A percentile compares a stretch with the other conserved stretches of the same genome.
These are phyloP conservation scores for Notoglanidium macrostoma DNA, from an alignment of 2,797 vertebrate species.

Conservation along the genomic window DNA sequence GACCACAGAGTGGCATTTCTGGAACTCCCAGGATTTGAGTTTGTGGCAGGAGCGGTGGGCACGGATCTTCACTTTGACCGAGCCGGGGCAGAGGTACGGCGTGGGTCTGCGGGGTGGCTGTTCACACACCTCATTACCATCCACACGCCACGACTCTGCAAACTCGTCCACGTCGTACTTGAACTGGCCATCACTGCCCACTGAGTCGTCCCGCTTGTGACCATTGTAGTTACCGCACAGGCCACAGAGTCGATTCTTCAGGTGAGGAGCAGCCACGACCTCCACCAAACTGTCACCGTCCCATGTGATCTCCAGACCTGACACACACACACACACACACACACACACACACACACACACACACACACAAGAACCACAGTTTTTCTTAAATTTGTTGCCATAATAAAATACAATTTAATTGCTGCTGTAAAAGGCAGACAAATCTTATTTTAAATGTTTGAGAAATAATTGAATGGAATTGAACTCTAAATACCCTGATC, in stretches of 20 bases:
- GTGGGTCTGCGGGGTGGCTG: slow-evolving; percentile 77
- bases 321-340: background rate
- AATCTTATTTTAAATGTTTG: background rate
- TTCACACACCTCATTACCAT: slow-evolving; percentile 89
- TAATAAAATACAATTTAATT: background rate
- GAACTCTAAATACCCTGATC: background rate
- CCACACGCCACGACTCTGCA: slow-evolving; percentile 93
- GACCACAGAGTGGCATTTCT: slow-evolving; percentile 89
- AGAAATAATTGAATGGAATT: background rate
- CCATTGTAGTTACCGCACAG: slow-evolving; percentile 98
- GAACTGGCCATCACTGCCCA: slow-evolving; percentile 91
- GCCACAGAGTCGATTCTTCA: slow-evolving; percentile 91
- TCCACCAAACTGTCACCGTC: slow-evolving; percentile 99
- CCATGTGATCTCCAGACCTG: slow-evolving; percentile 97
- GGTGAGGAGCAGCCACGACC: slow-evolving; percentile 89
- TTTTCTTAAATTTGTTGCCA: background rate
- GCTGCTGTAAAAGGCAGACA: background rate
- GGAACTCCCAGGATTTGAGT: slow-evolving; percentile 94
- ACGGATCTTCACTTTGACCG: slow-evolving; percentile 89
- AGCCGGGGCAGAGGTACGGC: slow-evolving; percentile 86
- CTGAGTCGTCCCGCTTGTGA: slow-evolving; percentile 91
- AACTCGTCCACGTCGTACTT: slow-evolving; percentile 98
- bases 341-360: background rate
- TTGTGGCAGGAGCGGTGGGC: slow-evolving; percentile 96
- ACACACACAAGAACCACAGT: background rate